Percentiles rank a stretch among this genome's conserved stretches.
Conservation (phyloP, 92 coral and sea anemone genomes). For the Umimayanthus chanpuru region DNA sequence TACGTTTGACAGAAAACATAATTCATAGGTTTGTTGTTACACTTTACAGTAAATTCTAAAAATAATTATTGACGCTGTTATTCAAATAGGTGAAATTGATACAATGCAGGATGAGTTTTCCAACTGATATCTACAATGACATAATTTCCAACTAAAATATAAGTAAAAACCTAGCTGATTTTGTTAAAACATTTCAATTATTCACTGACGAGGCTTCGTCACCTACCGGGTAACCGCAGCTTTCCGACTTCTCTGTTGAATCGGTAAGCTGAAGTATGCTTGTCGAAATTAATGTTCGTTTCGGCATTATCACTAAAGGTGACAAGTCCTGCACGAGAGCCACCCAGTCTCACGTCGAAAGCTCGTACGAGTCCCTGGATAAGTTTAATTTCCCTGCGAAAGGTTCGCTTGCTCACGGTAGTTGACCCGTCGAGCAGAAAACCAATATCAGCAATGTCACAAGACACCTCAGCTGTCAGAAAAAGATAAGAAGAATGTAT, state of each 20-base stretch:
- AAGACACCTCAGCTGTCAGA: background rate
- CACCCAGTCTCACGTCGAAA: conserved; percentile 12
- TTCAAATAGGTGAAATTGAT: too few relatives aligned
- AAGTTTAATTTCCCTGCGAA: background rate
- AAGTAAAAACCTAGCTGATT: too few relatives aligned
- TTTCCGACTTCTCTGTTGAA: conserved; percentile 24
- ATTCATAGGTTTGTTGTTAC: too few relatives aligned
- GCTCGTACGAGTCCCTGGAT: conserved; percentile 1
- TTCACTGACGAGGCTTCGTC: background rate
- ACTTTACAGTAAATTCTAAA: too few relatives aligned
- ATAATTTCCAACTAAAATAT: too few relatives aligned
- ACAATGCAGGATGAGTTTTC: too few relatives aligned
- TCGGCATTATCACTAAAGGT: conserved; percentile 7
- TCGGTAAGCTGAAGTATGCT: background rate
- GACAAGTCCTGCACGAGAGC: conserved; percentile 38
- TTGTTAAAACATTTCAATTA: background rate
- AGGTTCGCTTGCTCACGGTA: background rate
- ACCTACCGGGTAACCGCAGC: background rate
- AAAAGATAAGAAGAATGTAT: background rate
- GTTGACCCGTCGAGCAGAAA: conserved; percentile 29
- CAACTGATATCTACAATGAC: too few relatives aligned
- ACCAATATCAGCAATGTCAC: conserved; percentile 22
- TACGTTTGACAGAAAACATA: too few relatives aligned
- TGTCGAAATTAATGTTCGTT: conserved; percentile 22
- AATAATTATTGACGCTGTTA: too few relatives aligned